Percentiles rank a stretch among this genome's conserved stretches.
phyloP scores from a whole-genome alignment of 2,113 vertebrate genomes.

The Vombatus ursinus region DNA sequence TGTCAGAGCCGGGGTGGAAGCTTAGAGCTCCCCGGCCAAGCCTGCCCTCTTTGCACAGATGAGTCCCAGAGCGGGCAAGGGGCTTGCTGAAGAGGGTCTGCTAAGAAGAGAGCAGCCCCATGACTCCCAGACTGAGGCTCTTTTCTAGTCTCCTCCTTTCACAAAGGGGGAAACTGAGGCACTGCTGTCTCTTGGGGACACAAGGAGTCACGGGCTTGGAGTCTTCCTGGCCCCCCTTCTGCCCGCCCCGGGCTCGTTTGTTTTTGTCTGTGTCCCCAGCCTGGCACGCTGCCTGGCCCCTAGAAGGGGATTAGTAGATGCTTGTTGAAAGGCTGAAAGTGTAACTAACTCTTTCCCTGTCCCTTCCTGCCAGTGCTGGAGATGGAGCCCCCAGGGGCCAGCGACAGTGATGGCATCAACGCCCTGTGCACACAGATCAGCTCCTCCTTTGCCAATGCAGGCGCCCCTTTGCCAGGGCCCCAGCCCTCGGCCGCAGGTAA shows the following conservation, averaged over 20 bases:
- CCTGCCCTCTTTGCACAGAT: too few relatives aligned
- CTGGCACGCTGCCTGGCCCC: neutral
- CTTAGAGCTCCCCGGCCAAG: too few relatives aligned
- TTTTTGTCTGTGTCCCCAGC: neutral
- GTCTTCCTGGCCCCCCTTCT: too few relatives aligned
- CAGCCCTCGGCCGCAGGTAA: slow-evolving; percentile 77
- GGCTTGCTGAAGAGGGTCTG: too few relatives aligned
- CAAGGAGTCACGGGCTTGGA: neutral
- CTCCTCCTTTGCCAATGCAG: slow-evolving; percentile 86
- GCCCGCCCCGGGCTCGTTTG: too few relatives aligned
- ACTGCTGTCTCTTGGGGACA: neutral
- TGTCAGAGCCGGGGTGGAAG: too few relatives aligned
- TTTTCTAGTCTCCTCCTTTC: too few relatives aligned
- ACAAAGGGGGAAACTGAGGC: neutral
- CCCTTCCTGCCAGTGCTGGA: slow-evolving; percentile 81
- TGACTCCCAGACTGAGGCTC: too few relatives aligned
- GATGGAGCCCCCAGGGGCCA: slow-evolving; percentile 83
- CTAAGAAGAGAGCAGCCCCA: neutral
- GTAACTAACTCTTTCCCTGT: neutral
- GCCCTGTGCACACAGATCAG: slow-evolving; percentile 92
- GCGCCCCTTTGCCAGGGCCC: slow-evolving; percentile 82
- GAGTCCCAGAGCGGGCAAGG: too few relatives aligned
- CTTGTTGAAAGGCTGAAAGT: neutral
- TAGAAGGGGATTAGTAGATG: neutral
- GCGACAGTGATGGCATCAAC: slow-evolving; percentile 87